Evolutionary conservation across 2,113 vertebrate genomes (phyloP).

Genomic region (Gambusia affinis): DNA sequence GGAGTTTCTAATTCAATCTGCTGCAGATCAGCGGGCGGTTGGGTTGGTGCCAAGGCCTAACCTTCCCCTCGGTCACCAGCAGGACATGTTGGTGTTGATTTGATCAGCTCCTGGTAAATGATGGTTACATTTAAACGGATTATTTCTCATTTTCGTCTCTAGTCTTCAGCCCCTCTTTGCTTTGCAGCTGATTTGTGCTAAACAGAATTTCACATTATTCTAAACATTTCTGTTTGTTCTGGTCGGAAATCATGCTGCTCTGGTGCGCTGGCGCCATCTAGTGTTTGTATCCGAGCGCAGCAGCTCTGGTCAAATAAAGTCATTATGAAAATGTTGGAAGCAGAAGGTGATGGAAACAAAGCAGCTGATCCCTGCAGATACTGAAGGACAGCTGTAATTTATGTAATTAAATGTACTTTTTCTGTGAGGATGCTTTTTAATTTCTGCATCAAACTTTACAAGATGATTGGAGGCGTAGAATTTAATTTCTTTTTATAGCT

Average conservation of each 20-base stretch:
- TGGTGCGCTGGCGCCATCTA: conserved; percentile 74
- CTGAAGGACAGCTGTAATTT: conserved; percentile 1
- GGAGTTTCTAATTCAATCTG: conserved; percentile 72
- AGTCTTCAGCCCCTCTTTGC: not conserved
- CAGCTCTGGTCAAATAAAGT: not conserved
- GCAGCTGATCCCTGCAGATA: not conserved
- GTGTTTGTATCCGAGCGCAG: conserved; percentile 42
- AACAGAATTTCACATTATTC: conserved; percentile 26
- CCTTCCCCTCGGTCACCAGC: conserved; percentile 41
- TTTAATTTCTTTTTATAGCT: conserved; percentile 16
- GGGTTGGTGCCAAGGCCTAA: conserved; percentile 29
- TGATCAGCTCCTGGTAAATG: conserved; percentile 29
- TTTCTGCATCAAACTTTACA: conserved; percentile 8
- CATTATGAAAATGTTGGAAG: not conserved
- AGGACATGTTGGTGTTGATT: conserved; percentile 44
- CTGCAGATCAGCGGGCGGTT: conserved; percentile 53
- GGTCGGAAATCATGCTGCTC: not conserved
- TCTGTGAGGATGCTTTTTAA: conserved; percentile 1
- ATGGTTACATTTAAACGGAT: not conserved
- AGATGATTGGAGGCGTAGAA: not conserved
- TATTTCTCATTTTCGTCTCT: not conserved
- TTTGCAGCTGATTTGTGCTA: conserved; percentile 16
- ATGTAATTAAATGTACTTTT: conserved; percentile 1
- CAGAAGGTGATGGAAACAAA: not conserved
- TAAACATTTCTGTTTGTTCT: conserved; percentile 22